A percentile compares a stretch with the other conserved stretches of the same genome.
These are phyloP conservation scores for Lottia gigantea DNA, from an alignment of 2,888 invertebrate genomes.

Conservation along the genomic window DNA sequence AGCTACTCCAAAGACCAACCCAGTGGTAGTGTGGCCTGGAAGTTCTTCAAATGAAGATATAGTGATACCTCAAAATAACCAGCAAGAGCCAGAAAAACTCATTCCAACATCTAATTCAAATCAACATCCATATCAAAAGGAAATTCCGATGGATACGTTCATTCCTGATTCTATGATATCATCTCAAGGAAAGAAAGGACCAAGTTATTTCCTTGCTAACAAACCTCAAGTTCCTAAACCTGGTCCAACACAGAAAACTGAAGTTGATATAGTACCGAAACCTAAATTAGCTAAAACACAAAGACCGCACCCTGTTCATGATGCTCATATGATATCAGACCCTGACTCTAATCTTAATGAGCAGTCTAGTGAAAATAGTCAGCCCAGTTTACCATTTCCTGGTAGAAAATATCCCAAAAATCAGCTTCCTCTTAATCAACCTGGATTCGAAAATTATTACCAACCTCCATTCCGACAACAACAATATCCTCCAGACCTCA, in stretches of 20 bases:
- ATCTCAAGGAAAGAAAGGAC: background rate
- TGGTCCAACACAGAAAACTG: background rate
- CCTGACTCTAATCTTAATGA: background rate
- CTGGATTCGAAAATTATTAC: background rate
- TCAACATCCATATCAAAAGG: background rate
- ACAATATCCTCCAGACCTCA: background rate
- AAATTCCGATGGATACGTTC: background rate
- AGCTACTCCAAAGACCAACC: background rate
- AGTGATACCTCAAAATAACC: background rate
- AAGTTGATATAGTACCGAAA: background rate
- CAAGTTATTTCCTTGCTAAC: background rate
- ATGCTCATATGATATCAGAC: background rate
- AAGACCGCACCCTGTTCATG: background rate
- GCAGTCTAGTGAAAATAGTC: background rate
- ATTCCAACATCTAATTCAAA: background rate
- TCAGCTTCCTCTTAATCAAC: background rate
- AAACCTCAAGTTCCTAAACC: background rate
- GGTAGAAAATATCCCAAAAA: slow-evolving; percentile 5
- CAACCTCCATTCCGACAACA: background rate
- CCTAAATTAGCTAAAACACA: background rate
- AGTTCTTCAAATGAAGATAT: background rate
- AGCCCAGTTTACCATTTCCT: background rate
- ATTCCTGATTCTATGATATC: background rate
- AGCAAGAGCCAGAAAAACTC: background rate
- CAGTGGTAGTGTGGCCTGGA: background rate